Evolutionary conservation across 2,888 invertebrate genomes (phyloP).

Genomic region (Catotricha subobsoleta): DNA sequence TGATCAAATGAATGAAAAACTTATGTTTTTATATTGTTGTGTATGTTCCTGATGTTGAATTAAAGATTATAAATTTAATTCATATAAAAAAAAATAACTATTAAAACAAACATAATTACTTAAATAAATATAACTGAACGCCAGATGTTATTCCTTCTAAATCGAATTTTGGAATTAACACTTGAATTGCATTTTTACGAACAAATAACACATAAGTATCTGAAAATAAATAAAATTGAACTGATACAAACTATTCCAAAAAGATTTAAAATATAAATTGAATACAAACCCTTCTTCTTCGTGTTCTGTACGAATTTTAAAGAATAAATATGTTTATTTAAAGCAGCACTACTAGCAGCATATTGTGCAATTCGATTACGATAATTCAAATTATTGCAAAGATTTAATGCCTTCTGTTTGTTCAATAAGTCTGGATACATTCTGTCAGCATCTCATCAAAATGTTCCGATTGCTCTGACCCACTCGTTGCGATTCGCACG

Average conservation of each 20-base stretch:
- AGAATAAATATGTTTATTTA: slow-evolving; percentile 89
- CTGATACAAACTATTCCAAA: slow-evolving; percentile 1
- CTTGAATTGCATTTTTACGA: slow-evolving; percentile 86
- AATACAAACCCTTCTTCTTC: slow-evolving; percentile 75
- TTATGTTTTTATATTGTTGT: slow-evolving; percentile 56
- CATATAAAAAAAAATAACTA: slow-evolving; percentile 2
- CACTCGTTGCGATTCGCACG: too few species aligned
- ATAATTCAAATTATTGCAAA: slow-evolving; percentile 90
- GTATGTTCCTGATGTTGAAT: slow-evolving; percentile 46
- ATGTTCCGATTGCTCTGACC: too few species aligned
- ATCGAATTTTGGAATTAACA: slow-evolving; percentile 91
- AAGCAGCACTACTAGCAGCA: slow-evolving; percentile 87
- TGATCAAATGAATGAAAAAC: slow-evolving; percentile 77
- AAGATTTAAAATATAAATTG: too few species aligned
- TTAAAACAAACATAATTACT: slow-evolving; percentile 28
- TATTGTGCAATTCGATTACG: slow-evolving; percentile 94
- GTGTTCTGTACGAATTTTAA: slow-evolving; percentile 57
- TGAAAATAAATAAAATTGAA: too few species aligned
- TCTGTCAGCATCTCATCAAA: slow-evolving; percentile 64
- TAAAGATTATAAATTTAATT: slow-evolving; percentile 11
- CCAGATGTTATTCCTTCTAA: slow-evolving; percentile 62
- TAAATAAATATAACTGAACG: slow-evolving; percentile 57
- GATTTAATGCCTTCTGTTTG: slow-evolving; percentile 52
- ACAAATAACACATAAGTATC: slow-evolving; percentile 63
- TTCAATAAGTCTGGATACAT: slow-evolving; percentile 80